A percentile compares a stretch with the other conserved stretches of the same genome.
Evolutionary conservation across 1,140 invertebrate species (phyloP).

Genomic region (Aphelenchoides besseyi): DNA sequence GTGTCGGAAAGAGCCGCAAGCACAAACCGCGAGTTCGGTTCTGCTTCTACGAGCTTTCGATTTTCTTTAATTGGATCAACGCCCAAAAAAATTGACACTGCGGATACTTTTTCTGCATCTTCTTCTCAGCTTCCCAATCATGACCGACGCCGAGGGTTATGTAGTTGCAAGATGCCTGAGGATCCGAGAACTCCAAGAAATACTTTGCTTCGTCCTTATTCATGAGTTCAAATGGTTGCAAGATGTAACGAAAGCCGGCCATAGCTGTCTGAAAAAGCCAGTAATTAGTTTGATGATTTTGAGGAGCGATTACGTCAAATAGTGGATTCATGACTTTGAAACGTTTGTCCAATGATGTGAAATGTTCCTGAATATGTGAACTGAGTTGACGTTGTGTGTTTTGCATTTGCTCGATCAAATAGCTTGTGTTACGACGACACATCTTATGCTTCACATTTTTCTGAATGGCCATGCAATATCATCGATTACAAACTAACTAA

Average conservation of each 20-base stretch:
- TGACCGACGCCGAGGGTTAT: background rate
- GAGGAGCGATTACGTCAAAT: no score
- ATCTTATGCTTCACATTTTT: no score
- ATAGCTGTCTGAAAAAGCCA: background rate
- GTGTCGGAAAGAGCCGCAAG: background rate
- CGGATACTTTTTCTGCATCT: background rate
- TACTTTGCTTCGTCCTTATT: background rate
- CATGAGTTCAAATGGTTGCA: background rate
- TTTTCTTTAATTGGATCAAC: constrained; percentile 6
- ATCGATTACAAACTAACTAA: no score
- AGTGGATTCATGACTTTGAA: no score
- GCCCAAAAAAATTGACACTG: no score
- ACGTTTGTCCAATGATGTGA: no score
- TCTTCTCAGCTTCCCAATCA: background rate
- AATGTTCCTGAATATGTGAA: no score
- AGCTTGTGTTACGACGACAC: no score
- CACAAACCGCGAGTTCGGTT: background rate
- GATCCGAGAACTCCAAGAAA: background rate
- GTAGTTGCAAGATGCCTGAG: background rate
- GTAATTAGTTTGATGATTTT: no score
- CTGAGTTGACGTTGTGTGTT: no score
- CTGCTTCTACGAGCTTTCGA: background rate
- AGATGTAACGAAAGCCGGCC: background rate
- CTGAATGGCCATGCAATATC: no score
- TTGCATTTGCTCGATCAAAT: no score